Percentiles rank a stretch among this genome's conserved stretches.
Conservation (phyloP, 2,113 vertebrate genomes). For the Ctenodactylus gundi region DNA sequence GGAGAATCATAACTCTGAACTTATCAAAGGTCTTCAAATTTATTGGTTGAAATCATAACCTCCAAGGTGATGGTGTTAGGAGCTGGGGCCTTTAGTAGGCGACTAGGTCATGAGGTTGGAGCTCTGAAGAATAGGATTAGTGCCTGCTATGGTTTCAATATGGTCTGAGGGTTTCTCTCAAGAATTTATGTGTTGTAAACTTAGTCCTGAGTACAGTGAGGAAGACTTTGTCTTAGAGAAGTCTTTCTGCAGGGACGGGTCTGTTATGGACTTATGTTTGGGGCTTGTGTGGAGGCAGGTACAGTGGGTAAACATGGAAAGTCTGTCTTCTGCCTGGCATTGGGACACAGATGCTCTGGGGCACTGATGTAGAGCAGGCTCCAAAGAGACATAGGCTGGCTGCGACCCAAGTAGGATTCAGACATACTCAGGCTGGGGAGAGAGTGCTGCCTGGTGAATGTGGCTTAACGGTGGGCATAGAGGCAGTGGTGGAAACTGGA, state of each 20-base stretch:
- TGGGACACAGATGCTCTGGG: neutral
- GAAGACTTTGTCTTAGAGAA: neutral
- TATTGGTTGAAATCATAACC: neutral
- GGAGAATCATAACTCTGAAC: neutral
- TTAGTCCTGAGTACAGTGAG: neutral
- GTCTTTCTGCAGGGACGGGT: neutral
- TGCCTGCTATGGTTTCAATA: neutral
- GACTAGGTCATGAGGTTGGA: neutral
- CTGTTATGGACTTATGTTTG: neutral
- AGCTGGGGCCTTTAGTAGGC: neutral
- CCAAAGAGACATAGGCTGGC: neutral
- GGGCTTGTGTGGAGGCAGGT: neutral
- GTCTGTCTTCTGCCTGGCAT: neutral
- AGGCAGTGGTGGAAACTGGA: neutral
- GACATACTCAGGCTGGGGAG: neutral
- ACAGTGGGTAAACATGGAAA: neutral
- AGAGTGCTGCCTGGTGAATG: neutral
- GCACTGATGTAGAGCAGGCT: neutral
- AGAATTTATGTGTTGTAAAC: neutral
- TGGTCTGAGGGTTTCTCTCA: neutral
- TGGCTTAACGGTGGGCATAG: neutral
- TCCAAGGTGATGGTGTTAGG: neutral
- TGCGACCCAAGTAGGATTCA: neutral
- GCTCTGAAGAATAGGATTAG: neutral
- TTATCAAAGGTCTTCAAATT: neutral